phyloP scores from a whole-genome alignment of 2,113 vertebrate genomes.

The Microcebus murinus region DNA sequence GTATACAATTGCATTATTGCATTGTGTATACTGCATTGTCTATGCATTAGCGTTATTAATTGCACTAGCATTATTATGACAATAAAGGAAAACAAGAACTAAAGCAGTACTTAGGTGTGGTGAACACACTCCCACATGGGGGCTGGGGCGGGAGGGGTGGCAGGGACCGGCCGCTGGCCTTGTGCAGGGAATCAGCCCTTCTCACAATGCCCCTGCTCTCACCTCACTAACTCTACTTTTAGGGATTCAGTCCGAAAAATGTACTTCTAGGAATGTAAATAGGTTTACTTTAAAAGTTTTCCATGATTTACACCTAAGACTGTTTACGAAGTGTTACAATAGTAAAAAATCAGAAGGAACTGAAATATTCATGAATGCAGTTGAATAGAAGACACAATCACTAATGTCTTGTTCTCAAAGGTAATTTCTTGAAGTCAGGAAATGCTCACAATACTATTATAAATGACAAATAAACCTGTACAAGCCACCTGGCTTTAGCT shows the following conservation, averaged over 20 bases:
- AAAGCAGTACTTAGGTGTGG: fast-evolving
- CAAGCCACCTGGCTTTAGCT: background rate
- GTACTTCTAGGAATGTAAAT: background rate
- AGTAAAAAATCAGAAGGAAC: background rate
- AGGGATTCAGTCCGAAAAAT: no score
- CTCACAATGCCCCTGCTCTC: fast-evolving
- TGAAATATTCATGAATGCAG: background rate
- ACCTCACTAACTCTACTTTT: background rate
- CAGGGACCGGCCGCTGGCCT: fast-evolving
- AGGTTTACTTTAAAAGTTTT: no score
- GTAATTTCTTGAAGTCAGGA: background rate
- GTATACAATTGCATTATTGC: background rate
- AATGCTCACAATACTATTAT: no score
- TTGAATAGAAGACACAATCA: background rate
- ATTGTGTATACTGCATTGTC: no score
- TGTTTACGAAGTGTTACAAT: background rate
- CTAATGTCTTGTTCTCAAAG: background rate
- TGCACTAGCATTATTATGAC: background rate
- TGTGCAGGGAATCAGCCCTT: background rate
- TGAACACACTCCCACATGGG: no score
- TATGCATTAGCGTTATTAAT: no score
- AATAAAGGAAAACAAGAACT: fast-evolving
- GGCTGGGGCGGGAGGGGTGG: background rate
- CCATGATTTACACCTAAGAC: background rate
- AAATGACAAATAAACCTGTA: background rate